These are phyloP conservation scores for Cotesia chilonis DNA, from an alignment of 1,140 invertebrate species.

Conservation along the genomic window DNA sequence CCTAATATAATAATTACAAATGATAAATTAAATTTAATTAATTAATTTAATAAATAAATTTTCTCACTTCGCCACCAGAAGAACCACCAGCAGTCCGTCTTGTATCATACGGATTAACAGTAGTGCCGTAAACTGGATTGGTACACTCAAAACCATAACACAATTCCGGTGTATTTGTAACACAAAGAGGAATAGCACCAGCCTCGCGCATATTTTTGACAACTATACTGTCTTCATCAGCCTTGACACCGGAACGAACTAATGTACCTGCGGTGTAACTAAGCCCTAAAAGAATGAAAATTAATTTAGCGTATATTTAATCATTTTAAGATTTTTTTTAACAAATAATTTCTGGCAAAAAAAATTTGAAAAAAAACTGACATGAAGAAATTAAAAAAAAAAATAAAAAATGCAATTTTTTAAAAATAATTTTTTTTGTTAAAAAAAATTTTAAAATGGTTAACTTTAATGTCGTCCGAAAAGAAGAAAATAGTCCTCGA, in stretches of 20 bases:
- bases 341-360: too few species aligned
- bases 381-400: too few species aligned
- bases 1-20: conserved; percentile 58
- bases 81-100: conserved; percentile 75
- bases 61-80: conserved; percentile 76
- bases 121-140: conserved; percentile 77
- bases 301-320: too few species aligned
- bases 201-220: conserved; percentile 71
- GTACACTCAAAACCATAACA: conserved; percentile 75
- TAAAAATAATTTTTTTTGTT: too few species aligned
- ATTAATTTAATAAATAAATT: not conserved
- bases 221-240: conserved; percentile 70
- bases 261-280: conserved; percentile 73
- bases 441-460: too few species aligned
- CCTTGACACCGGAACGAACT: conserved; percentile 66
- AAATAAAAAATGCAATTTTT: too few species aligned
- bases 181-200: conserved; percentile 80
- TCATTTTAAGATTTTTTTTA: too few species aligned
- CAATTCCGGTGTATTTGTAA: conserved; percentile 85
- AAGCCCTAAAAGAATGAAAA: conserved; percentile 63
- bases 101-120: conserved; percentile 82
- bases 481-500: conserved; percentile 5
- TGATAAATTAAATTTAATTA: too few species aligned
- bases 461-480: too few species aligned
- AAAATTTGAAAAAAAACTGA: too few species aligned